A percentile compares a stretch with the other conserved stretches of the same genome.
Evolutionary conservation across 2,888 invertebrate species (phyloP).

Genomic region (Aporophyla lueneburgensis): DNA sequence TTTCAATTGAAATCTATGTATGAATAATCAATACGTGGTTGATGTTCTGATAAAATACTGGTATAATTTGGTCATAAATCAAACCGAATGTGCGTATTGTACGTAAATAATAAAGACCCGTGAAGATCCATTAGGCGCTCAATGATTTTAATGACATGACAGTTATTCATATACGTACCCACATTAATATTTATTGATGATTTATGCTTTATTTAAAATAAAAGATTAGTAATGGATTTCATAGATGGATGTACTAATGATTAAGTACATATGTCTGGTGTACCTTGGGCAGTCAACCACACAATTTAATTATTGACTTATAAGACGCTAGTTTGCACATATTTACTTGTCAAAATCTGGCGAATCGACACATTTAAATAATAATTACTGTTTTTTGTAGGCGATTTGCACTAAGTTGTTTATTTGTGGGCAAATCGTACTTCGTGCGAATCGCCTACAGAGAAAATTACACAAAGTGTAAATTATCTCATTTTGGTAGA

Average conservation of each 20-base stretch:
- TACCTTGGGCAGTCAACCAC: background rate
- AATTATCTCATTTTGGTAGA: too few species aligned
- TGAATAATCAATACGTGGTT: background rate
- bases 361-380: too few species aligned
- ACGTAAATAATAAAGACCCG: conserved; percentile 25
- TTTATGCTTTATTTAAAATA: background rate
- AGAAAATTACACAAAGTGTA: too few species aligned
- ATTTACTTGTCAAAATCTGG: too few species aligned
- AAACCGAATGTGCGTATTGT: conserved; percentile 2
- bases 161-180: conserved; percentile 22
- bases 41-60: background rate
- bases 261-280: background rate
- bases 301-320: too few species aligned
- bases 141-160: conserved; percentile 45
- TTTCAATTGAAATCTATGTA: conserved; percentile 2
- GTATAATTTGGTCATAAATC: conserved; percentile 35
- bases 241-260: background rate
- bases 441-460: too few species aligned
- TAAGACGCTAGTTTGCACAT: too few species aligned
- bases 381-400: too few species aligned
- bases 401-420: too few species aligned
- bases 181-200: conserved; percentile 35
- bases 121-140: conserved; percentile 32
- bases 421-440: too few species aligned
- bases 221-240: conserved; percentile 2